Evolutionary conservation across 2,888 invertebrate genomes (phyloP).

Genomic region (Drosophila eohydei): DNA sequence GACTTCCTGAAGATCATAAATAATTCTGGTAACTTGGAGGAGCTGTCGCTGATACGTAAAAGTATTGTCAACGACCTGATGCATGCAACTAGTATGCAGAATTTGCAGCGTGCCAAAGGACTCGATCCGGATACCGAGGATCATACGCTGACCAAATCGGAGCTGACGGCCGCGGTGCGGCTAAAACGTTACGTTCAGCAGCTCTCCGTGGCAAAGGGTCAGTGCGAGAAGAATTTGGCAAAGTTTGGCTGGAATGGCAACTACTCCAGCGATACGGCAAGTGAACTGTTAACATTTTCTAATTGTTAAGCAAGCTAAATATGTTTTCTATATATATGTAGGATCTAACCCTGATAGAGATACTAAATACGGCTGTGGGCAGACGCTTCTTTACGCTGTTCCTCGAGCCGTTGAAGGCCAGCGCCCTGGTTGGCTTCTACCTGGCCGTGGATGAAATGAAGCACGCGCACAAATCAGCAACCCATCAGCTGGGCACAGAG

Average conservation of each 20-base stretch:
- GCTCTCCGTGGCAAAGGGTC: conserved; percentile 91
- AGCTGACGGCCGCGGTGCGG: conserved; percentile 92
- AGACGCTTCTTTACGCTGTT: conserved; percentile 92
- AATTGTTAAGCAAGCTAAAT: neutral
- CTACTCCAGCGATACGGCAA: conserved; percentile 85
- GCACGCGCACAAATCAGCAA: conserved; percentile 90
- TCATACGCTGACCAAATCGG: conserved; percentile 89
- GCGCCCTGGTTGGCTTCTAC: conserved; percentile 94
- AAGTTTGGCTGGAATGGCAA: conserved; percentile 92
- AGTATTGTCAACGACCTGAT: conserved; percentile 96
- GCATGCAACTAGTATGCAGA: conserved; percentile 96
- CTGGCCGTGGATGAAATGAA: conserved; percentile 93
- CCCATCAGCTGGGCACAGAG: conserved; percentile 95
- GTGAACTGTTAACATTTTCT: neutral
- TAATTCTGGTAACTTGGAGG: conserved; percentile 91
- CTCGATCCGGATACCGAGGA: conserved; percentile 84
- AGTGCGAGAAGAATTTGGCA: conserved; percentile 91
- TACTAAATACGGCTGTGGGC: conserved; percentile 92
- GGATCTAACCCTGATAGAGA: conserved; percentile 90
- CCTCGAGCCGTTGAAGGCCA: conserved; percentile 92
- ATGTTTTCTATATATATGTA: conserved; percentile 73
- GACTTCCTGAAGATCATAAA: conserved; percentile 94
- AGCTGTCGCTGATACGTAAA: conserved; percentile 92
- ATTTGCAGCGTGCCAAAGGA: conserved; percentile 93
- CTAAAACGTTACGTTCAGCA: conserved; percentile 93